These are phyloP conservation scores for Paedocypris micromegethes DNA, from an alignment of 2,797 vertebrate genomes.

Conservation along the genomic window DNA sequence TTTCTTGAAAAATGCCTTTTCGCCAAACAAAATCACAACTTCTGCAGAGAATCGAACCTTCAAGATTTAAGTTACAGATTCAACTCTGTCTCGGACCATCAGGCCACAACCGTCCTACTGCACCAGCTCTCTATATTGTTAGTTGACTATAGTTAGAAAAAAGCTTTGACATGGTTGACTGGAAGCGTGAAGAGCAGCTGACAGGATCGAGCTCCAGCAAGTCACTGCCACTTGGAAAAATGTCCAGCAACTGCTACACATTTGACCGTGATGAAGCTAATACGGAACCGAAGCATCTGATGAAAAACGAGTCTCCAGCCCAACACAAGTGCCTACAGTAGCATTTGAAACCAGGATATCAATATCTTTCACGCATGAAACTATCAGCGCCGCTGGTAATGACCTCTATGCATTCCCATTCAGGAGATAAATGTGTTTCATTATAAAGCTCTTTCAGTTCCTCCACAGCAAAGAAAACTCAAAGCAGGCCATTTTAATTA, in stretches of 20 bases:
- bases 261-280: constrained; percentile 5
- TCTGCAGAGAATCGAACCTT: no score
- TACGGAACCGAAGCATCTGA: background rate
- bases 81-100: no score
- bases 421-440: constrained; percentile 13
- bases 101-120: no score
- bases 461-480: background rate
- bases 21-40: no score
- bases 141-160: no score
- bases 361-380: constrained; percentile 1
- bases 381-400: constrained; percentile 6
- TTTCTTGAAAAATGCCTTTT: no score
- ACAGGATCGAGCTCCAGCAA: no score
- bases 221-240: background rate
- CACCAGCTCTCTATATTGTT: no score
- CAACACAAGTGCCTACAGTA: background rate
- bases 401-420: constrained; percentile 1
- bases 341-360: background rate
- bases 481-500: constrained; percentile 12
- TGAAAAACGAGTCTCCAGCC: background rate
- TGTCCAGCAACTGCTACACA: background rate
- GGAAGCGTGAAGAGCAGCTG: no score
- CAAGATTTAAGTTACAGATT: no score
- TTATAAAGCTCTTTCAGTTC: constrained; percentile 2
- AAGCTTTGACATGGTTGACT: no score